Base-by-base conservation (phyloP, 2,797 vertebrate genomes). In the Enoplosus armatus region DNA sequence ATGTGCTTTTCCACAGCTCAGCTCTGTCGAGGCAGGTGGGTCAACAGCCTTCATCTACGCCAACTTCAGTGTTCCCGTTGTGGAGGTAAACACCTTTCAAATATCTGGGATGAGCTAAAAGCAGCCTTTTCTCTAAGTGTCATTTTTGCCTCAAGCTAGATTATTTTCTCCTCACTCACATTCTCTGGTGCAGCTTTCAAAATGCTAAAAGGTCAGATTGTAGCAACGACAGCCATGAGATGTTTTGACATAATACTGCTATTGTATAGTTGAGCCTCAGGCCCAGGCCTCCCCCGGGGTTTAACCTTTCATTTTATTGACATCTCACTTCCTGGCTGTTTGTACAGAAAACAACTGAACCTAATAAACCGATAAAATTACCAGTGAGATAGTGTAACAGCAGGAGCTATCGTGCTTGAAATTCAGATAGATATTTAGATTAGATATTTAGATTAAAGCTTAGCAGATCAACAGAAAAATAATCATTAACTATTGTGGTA, bases 41-140 rank as follows among this genome's bases (percentile, higher is more conserved):
- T 96, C 96, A 48, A 99, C 98, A 0, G 97, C 97, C 55, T 99
- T 99, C 90, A 96, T 99, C 94, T 94, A 97, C 0, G 97, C 95
- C 81, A 98, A 99, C 95, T 95, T 99, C 89, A 99, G 98, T 0
- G 87, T 97, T 78, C 97, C 97, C 0, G 97, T 97, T 37, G 88
- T 97, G 50, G 94, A 98, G 97, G 98, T 99, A 95, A 96, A 82
- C 75, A 60, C 26, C 29, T 65, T 15, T 26, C 6, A 1, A 16
- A 29, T 24, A 33, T 60, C 59, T 60, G 3, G 18, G 26, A 75
- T 54, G 27, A 72, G 65, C 79, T 82, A 0, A 58, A 75, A 62
- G 18, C 22, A 11, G 8, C 39, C 4, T 66, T 73, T 74, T 74
- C 45, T 72, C 39, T 66, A 43, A 1, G 3, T 64, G 64, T 77